Conservation (phyloP, 2,888 invertebrate species). For the Sycophila texana region DNA sequence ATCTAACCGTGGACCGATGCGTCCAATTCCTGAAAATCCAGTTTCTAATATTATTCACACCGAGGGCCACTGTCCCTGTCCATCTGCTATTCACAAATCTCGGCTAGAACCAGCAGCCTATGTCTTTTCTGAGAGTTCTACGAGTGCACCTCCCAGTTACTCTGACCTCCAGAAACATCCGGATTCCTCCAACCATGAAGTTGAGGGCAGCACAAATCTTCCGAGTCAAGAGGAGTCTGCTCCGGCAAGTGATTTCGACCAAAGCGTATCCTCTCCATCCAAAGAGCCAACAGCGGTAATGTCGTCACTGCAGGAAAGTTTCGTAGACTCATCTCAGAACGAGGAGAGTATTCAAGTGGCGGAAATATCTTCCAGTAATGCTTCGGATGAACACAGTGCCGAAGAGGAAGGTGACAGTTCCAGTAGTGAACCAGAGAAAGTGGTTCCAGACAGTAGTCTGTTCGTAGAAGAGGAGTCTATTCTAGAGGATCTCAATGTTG, state of each 20-base stretch:
- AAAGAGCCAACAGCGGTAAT: not conserved
- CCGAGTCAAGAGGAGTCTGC: constrained; percentile 2
- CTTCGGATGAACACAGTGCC: constrained; percentile 56
- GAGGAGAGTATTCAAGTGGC: constrained; percentile 67
- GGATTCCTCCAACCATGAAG: constrained; percentile 60
- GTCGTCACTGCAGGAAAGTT: not conserved
- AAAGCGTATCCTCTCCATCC: not conserved
- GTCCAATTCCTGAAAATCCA: constrained; percentile 41
- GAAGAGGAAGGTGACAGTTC: not conserved
- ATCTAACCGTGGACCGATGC: constrained; percentile 19
- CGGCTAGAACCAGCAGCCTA: not conserved
- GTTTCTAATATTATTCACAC: constrained; percentile 17
- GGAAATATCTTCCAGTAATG: constrained; percentile 69
- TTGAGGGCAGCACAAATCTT: constrained; percentile 12
- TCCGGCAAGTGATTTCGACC: not conserved
- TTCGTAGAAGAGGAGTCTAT: not conserved
- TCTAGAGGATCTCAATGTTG: not conserved
- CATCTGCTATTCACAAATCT: constrained; percentile 1
- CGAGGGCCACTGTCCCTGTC: constrained; percentile 12
- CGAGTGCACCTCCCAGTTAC: constrained; percentile 12
- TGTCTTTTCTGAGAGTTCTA: constrained; percentile 2
- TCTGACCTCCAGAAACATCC: constrained; percentile 59
- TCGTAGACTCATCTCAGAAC: not conserved
- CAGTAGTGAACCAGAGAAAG: not conserved
- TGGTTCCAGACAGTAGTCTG: constrained; percentile 27